phyloP scores from a whole-genome alignment of 2,888 invertebrate species.

The Tetramorium bicarinatum region DNA sequence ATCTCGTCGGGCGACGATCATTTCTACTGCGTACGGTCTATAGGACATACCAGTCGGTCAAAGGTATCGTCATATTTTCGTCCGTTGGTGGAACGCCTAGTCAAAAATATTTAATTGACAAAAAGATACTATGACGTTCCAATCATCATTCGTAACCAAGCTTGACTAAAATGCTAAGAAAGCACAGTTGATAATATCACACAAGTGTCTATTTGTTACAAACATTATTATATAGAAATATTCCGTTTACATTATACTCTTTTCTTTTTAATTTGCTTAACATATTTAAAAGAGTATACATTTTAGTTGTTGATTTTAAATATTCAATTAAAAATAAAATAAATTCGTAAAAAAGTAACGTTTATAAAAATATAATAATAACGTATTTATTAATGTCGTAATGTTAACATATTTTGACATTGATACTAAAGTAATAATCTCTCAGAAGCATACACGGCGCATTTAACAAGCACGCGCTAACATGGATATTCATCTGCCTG shows the following conservation, averaged over 20 bases:
- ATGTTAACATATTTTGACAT: neutral
- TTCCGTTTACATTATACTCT: neutral
- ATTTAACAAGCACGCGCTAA: conserved; percentile 31
- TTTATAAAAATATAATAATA: neutral
- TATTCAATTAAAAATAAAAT: neutral
- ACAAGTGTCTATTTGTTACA: neutral
- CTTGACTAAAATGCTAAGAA: neutral
- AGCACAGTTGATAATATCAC: neutral
- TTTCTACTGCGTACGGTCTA: conserved; percentile 48
- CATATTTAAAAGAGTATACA: neutral
- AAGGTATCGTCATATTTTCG: conserved; percentile 48
- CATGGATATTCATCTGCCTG: conserved; percentile 9
- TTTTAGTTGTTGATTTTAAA: neutral
- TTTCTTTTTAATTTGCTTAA: neutral
- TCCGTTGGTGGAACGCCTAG: neutral
- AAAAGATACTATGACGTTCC: conserved; percentile 29
- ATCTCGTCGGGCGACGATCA: conserved; percentile 42
- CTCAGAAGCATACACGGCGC: neutral
- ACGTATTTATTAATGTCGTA: neutral
- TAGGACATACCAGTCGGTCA: conserved; percentile 48
- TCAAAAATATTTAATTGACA: conserved; percentile 39
- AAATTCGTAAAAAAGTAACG: neutral
- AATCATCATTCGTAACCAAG: conserved; percentile 1
- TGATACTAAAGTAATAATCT: conserved; percentile 18
- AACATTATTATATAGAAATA: neutral